A percentile compares a stretch with the other conserved stretches of the same genome.
phyloP scores from a whole-genome alignment of 2,113 vertebrate genomes.

The Rhea americana region DNA sequence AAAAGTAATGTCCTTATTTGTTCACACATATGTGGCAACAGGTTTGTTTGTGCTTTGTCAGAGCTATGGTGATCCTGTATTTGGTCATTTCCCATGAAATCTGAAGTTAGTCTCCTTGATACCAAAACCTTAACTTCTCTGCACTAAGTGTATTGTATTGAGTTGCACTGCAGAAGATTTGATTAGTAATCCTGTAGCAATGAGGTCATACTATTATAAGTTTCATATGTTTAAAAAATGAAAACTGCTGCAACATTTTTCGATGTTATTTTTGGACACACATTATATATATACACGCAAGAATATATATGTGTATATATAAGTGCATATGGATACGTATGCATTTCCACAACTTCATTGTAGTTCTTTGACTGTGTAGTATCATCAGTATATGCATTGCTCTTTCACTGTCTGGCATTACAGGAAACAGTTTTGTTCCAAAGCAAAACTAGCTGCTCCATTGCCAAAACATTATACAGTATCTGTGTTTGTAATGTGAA shows the following conservation, averaged over 20 bases:
- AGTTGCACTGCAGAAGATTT: slow-evolving; percentile 79
- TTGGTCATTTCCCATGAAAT: slow-evolving; percentile 75
- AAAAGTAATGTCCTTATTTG: slow-evolving; percentile 70
- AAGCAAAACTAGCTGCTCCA: slow-evolving; percentile 77
- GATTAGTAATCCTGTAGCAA: slow-evolving; percentile 79
- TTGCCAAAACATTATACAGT: slow-evolving; percentile 80
- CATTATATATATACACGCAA: slow-evolving; percentile 39
- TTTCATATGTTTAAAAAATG: slow-evolving; percentile 73
- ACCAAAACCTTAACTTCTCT: slow-evolving; percentile 80
- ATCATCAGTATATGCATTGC: slow-evolving; percentile 77
- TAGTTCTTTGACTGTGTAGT: slow-evolving; percentile 77
- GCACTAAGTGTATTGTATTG: slow-evolving; percentile 81
- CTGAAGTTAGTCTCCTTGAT: slow-evolving; percentile 76
- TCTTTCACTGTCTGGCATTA: slow-evolving; percentile 79
- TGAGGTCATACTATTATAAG: slow-evolving; percentile 61
- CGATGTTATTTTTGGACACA: slow-evolving; percentile 78
- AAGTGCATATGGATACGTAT: slow-evolving; percentile 70
- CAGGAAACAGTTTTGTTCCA: slow-evolving; percentile 71
- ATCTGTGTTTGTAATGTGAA: slow-evolving; percentile 71
- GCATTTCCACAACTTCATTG: slow-evolving; percentile 70
- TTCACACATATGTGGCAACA: slow-evolving; percentile 70
- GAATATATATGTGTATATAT: slow-evolving; percentile 58
- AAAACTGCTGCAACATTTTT: slow-evolving; percentile 74
- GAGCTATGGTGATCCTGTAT: slow-evolving; percentile 80
- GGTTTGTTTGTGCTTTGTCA: slow-evolving; percentile 83